Base-by-base conservation (phyloP, 1,140 invertebrate species). In the Trichonephila inaurata region DNA sequence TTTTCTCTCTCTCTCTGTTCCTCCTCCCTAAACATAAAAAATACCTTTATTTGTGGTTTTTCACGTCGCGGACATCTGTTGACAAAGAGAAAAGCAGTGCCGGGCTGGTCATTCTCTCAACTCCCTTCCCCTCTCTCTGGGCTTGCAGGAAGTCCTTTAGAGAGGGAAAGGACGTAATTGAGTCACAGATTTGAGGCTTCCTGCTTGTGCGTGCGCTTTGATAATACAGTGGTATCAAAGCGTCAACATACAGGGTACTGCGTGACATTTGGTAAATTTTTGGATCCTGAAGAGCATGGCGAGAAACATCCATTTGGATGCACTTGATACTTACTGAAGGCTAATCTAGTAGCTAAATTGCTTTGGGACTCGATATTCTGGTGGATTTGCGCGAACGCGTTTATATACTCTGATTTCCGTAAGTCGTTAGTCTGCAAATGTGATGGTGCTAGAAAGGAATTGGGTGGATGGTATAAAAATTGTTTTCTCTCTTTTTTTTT, bases 161-260 rank as follows among this genome's bases (percentile, higher is more conserved):
- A 81, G 16, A 64, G 58, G 2, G 66, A 69, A 69, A 24, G 66
- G 66, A 33, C 19, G 24, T 92, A 83, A 92, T 92, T 92, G 90
- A 92, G 90, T 64, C 90, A 69, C 87, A 92, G 90, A 92, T 92
- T 92, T 92, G 33, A 81, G 60, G 90, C 51, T 92, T 92, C 90
- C 90, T 92, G 90, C 90, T 85, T 58, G 28, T 40, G 90, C 90
- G 90, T 92, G 90, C 90, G 14, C 33, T 89, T 60, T 89, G 88
- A 89, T 77, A 89, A 28, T 89, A 12, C 88, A 91, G 69, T 61
- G 21, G 89, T 92, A 81, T 6, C 28, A 21, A 21, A 28, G 81
- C 12, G 24, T 60, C 24, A 89, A 60, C 28, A 51, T 0, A 51
- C 7, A 77, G 66, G 28, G 60, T 44, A 66, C 88, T 72, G 64